Evolutionary conservation across 2,113 vertebrate species (phyloP), one percentile per base, ranked within the genome.

Genomic region (Arizona elegans): DNA sequence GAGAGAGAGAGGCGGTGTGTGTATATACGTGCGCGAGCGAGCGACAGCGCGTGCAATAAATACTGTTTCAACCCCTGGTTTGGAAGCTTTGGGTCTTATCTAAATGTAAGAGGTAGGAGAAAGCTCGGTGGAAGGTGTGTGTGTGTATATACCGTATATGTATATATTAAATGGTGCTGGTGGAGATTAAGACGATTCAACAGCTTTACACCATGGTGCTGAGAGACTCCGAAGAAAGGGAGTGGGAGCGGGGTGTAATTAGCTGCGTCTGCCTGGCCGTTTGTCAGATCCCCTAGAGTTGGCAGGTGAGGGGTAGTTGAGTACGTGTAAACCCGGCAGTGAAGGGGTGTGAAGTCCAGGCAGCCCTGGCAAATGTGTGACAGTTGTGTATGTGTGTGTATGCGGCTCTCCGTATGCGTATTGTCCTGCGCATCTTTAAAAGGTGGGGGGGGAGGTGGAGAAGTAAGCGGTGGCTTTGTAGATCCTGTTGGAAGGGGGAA

Each of bases 371-470:
- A 43, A 89, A 47, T 26, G 55, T 59, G 19, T 59, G 19, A 1
- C 33, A 47, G 12, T 21, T 17, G 3, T 15, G 8, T 15, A 3
- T 1, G 54, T 47, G 81, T 56, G 10, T 59, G 55, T 43, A 55
- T 75, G 81, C 75, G 11, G 90, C 24, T 56, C 15, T 56, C 70
- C 70, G 2, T 38, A 19, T 59, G 81, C 81, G 55, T 62, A 91
- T 91, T 91, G 91, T 91, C 81, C 91, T 87, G 85, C 53, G 90
- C 90, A 86, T 91, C 59, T 24, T 23, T 58, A 50, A 58, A 86
- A 10, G 11, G 5, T 8, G 59, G 59, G 24, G 43, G 55, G 26
- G 58, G 56, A 13, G 90, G 50, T 3, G n/a, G 53, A 13, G 33
- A 26, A 8, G 75, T 38, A 33, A 29, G 70, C 5, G 19, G 13